These are phyloP conservation scores for Mus spicilegus DNA, from an alignment of 2,113 vertebrate species.

Conservation along the genomic window DNA sequence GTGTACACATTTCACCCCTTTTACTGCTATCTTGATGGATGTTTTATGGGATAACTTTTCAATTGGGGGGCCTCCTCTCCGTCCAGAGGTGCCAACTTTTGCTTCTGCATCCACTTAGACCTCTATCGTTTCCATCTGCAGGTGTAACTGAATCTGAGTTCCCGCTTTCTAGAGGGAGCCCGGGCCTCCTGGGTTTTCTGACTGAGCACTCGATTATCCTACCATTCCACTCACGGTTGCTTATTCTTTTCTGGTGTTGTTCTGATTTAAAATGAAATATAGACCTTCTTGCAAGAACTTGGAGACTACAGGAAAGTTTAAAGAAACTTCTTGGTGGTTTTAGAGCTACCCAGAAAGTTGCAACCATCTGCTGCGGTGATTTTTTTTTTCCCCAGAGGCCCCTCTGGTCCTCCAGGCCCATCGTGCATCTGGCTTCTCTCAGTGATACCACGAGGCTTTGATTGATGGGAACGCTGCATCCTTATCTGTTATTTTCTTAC, in stretches of 20 bases:
- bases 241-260: constrained; percentile 56
- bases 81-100: constrained; percentile 72
- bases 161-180: constrained; percentile 34
- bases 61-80: constrained; percentile 61
- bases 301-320: neutral
- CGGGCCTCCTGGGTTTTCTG: constrained; percentile 57
- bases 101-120: constrained; percentile 79
- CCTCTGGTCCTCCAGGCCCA: neutral
- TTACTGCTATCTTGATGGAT: constrained; percentile 79
- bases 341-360: constrained; percentile 16
- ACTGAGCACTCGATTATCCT: constrained; percentile 31
- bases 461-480: neutral
- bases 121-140: constrained; percentile 80
- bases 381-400: constrained; percentile 20
- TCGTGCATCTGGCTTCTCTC: neutral
- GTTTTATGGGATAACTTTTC: constrained; percentile 77
- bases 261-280: constrained; percentile 60
- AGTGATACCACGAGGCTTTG: neutral
- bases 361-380: neutral
- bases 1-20: constrained; percentile 79
- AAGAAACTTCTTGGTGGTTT: constrained; percentile 49
- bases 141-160: constrained; percentile 78
- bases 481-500: neutral
- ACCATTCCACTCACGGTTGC: neutral
- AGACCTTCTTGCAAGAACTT: neutral